Evolutionary conservation across 2,888 invertebrate species (phyloP).

Genomic region (Lamellibrachia columna): DNA sequence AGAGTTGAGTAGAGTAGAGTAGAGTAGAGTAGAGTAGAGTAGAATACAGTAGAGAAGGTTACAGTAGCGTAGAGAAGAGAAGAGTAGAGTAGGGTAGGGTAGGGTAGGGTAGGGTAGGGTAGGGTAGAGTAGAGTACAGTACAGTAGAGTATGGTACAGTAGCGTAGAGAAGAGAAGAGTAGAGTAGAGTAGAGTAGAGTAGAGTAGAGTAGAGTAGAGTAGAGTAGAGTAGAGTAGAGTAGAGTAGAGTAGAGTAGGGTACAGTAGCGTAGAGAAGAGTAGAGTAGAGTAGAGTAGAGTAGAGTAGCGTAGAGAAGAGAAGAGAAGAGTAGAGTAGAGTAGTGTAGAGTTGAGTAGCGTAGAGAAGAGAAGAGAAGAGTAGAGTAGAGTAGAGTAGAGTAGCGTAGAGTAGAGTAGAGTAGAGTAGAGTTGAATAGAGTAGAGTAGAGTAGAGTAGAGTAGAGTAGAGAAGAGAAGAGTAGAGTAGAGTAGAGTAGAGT

Average conservation of each 20-base stretch:
- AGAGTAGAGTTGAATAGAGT: slow-evolving; percentile 16
- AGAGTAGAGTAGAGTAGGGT: slow-evolving; percentile 18
- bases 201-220: slow-evolving; percentile 19
- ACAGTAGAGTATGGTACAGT: too few relatives aligned
- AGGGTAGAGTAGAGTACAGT: slow-evolving; percentile 17
- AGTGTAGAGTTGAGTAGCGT: slow-evolving; percentile 11
- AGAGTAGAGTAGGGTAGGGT: slow-evolving; percentile 16
- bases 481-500: slow-evolving; percentile 19
- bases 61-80: slow-evolving; percentile 10
- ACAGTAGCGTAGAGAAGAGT: neutral
- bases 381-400: slow-evolving; percentile 19
- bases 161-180: too few relatives aligned
- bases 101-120: slow-evolving; percentile 3
- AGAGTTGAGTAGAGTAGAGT: slow-evolving; percentile 19
- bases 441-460: slow-evolving; percentile 19
- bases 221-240: slow-evolving; percentile 19
- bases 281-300: too few relatives aligned
- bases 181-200: slow-evolving; percentile 19
- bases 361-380: slow-evolving; percentile 8
- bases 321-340: neutral
- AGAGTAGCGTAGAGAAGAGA: too few relatives aligned
- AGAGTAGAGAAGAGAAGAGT: slow-evolving; percentile 14
- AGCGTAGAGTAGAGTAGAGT: too few relatives aligned
- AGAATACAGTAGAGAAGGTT: too few relatives aligned
- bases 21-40: slow-evolving; percentile 19